Base-by-base conservation (phyloP, 1,140 invertebrate species). In the Platorchestia sp. region DNA sequence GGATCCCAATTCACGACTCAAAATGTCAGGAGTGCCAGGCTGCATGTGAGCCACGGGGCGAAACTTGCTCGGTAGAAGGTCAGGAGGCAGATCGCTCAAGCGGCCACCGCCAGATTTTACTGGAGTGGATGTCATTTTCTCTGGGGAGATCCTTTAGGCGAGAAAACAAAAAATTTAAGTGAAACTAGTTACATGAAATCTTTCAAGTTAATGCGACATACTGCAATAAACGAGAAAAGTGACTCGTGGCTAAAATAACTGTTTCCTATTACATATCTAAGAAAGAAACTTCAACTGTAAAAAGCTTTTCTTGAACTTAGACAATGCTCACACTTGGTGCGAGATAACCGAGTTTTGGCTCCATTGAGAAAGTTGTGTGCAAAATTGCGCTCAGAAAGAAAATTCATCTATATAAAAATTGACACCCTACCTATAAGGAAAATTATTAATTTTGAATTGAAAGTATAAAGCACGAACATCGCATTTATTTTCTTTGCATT, bases 41-140 rank as follows among this genome's bases (percentile, higher is more conserved):
- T 44, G 91, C 95, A 86, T 96, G 95, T 95, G 75, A 40, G 95
- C 45, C 87, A 51, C 51, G 0, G 95, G 96, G 19, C 86, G 96
- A 19, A 96, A 95, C 95, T 96, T 96, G 91, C 96, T 96, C 36
- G 96, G 96, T 42, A 96, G 95, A 44, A 96, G 96, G 75, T 96
- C 96, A 47, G 96, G 96, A 42, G 96, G 95, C 59, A 96, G 95
- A 44, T 96, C 96, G 47, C 95, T 95, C n/a, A 95, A 90, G 47
- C 95, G 95, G 86, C 95, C 90, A 40, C 75, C 95, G 47, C 95
- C 91, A 47, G 95, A 96, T 45, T 96, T 53, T 43, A 95, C 47
- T 40, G 96, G 96, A 16, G 96, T 96, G 45, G 96, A 96, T 10
- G 96, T 96, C 89, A 96, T 44, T 59, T 96, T 95, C 36, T 95